Percentiles rank a stretch among this genome's conserved stretches.
These are phyloP conservation scores for Drepana arcuata DNA, from an alignment of 1,140 invertebrate genomes.

Conservation along the genomic window DNA sequence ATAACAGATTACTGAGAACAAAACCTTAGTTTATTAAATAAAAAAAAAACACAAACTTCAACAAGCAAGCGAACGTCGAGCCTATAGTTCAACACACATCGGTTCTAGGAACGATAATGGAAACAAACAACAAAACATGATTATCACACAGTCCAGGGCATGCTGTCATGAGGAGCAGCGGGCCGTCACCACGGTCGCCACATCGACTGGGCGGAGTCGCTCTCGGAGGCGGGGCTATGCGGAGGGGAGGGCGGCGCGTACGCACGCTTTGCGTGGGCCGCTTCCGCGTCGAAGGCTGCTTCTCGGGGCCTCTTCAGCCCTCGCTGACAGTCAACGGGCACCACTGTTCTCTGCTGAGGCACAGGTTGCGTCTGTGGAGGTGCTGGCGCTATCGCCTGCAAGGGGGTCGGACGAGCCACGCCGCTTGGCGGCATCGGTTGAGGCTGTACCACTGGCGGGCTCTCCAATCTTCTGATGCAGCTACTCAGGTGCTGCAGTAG, in stretches of 20 bases:
- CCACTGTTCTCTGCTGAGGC: conserved; percentile 31
- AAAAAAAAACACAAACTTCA: conserved; percentile 56
- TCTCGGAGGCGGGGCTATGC: conserved; percentile 70
- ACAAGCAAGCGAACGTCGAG: conserved; percentile 58
- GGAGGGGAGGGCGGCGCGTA: conserved; percentile 73
- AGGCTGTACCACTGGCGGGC: conserved; percentile 43
- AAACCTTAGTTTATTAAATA: conserved; percentile 62
- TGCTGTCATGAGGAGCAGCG: conserved; percentile 25
- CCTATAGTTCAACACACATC: conserved; percentile 57
- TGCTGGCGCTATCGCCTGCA: conserved; percentile 76
- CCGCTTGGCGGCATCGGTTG: conserved; percentile 39
- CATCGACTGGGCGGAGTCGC: conserved; percentile 68
- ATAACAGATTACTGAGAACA: conserved; percentile 50
- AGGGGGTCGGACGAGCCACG: conserved; percentile 48
- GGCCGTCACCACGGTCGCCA: conserved; percentile 63
- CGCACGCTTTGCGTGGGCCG: conserved; percentile 42
- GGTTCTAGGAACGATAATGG: conserved; percentile 55
- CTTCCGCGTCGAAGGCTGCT: conserved; percentile 37
- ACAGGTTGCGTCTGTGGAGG: conserved; percentile 60
- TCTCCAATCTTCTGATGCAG: conserved; percentile 75
- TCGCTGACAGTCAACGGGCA: conserved; percentile 40
- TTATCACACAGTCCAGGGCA: conserved; percentile 42
- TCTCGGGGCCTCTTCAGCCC: conserved; percentile 48
- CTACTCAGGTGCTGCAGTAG: conserved; percentile 89
- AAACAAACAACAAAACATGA: conserved; percentile 50